These are phyloP conservation scores for Sepiola atlantica DNA, from an alignment of 2,888 invertebrate species.

Conservation along the genomic window DNA sequence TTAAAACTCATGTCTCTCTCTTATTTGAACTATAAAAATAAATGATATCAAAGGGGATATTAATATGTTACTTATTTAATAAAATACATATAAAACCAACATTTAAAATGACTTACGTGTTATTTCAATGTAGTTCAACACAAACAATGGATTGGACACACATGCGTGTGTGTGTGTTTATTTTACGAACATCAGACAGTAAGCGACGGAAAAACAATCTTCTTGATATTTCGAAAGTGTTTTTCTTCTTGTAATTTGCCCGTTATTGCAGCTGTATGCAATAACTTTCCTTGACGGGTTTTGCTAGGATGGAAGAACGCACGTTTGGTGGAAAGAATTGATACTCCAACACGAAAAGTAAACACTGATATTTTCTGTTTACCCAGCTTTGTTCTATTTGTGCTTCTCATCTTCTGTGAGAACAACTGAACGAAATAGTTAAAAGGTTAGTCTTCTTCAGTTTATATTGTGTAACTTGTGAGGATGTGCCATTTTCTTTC, in stretches of 20 bases:
- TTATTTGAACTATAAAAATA: too few species aligned
- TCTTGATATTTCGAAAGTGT: not conserved
- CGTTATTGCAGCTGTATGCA: slow-evolving; percentile 6
- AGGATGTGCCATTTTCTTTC: too few species aligned
- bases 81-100: not conserved
- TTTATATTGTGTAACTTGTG: too few species aligned
- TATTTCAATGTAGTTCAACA: not conserved
- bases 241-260: not conserved
- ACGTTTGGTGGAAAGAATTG: not conserved
- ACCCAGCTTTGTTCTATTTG: not conserved
- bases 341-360: not conserved
- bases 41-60: too few species aligned
- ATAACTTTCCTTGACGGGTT: not conserved
- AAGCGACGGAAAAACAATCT: not conserved
- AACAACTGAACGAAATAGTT: not conserved
- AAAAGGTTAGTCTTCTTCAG: not conserved
- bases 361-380: not conserved
- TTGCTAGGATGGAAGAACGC: not conserved
- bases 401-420: not conserved
- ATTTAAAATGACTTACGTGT: not conserved
- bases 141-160: not conserved
- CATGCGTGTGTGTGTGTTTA: not conserved
- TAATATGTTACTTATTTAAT: not conserved
- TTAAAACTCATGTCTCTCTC: too few species aligned
- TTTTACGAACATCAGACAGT: not conserved